These are phyloP conservation scores for Pelecanus crispus DNA, from an alignment of 2,113 vertebrate species.

Conservation along the genomic window DNA sequence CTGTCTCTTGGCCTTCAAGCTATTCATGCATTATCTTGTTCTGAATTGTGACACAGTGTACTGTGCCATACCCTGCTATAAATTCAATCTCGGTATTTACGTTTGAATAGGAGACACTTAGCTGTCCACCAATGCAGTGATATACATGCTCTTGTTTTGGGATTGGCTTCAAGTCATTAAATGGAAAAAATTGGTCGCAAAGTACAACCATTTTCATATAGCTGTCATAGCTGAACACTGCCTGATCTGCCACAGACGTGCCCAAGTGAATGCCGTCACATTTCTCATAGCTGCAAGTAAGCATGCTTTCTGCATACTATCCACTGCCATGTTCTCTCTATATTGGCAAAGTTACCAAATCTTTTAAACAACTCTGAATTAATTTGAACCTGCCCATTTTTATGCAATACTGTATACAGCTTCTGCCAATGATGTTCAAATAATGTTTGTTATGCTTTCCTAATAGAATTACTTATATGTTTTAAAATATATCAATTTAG, in stretches of 20 bases:
- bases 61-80: background rate
- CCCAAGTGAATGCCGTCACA: background rate
- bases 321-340: background rate
- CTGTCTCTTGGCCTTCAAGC: slow-evolving; percentile 14
- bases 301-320: background rate
- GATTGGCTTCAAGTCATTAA: background rate
- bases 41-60: background rate
- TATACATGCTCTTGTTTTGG: background rate
- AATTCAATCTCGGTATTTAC: background rate
- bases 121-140: background rate
- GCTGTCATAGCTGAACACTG: background rate
- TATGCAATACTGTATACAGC: background rate
- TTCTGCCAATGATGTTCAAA: background rate
- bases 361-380: background rate
- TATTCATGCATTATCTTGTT: background rate
- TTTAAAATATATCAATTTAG: background rate
- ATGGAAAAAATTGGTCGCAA: background rate
- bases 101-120: background rate
- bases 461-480: background rate
- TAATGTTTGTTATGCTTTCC: background rate
- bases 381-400: background rate
- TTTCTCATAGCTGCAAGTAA: background rate
- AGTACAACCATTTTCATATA: background rate
- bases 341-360: background rate
- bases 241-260: background rate